Conservation (phyloP, 1,140 invertebrate species). For the Caenorhabditis tropicalis region DNA sequence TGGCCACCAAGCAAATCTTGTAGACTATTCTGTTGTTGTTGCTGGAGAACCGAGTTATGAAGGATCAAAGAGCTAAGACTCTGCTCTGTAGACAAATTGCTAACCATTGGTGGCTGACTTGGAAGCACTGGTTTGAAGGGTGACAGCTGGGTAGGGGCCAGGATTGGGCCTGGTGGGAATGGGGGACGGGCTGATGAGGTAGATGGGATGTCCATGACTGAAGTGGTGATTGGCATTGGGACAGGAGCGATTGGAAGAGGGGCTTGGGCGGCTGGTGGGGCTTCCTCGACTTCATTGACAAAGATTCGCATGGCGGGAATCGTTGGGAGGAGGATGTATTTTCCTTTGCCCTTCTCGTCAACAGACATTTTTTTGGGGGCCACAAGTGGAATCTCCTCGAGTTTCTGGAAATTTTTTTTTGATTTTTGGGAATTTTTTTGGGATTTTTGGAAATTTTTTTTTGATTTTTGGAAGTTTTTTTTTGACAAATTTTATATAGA, state of each 20-base stretch:
- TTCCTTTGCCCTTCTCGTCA: constrained; percentile 41
- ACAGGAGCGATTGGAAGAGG: background rate
- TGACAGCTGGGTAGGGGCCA: background rate
- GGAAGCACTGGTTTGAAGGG: background rate
- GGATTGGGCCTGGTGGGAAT: background rate
- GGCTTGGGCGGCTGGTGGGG: background rate
- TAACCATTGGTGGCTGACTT: background rate
- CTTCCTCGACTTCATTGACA: constrained; percentile 21
- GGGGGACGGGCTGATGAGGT: background rate
- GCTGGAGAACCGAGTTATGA: background rate
- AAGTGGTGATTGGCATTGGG: background rate
- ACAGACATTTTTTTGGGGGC: constrained; percentile 10
- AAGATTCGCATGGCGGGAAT: constrained; percentile 53
- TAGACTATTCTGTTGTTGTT: constrained; percentile 14
- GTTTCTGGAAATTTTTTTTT: constrained; percentile 48
- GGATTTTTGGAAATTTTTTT: too few relatives aligned
- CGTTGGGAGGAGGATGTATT: constrained; percentile 47
- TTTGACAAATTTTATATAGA: too few relatives aligned
- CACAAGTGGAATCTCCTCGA: constrained; percentile 32
- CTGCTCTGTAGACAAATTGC: background rate
- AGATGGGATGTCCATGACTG: background rate
- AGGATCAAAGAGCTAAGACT: background rate
- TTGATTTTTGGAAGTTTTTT: too few relatives aligned
- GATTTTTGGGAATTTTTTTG: too few relatives aligned
- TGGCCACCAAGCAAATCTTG: background rate